phyloP scores from a whole-genome alignment of 2,888 invertebrate genomes.

The Xylota segnis region DNA sequence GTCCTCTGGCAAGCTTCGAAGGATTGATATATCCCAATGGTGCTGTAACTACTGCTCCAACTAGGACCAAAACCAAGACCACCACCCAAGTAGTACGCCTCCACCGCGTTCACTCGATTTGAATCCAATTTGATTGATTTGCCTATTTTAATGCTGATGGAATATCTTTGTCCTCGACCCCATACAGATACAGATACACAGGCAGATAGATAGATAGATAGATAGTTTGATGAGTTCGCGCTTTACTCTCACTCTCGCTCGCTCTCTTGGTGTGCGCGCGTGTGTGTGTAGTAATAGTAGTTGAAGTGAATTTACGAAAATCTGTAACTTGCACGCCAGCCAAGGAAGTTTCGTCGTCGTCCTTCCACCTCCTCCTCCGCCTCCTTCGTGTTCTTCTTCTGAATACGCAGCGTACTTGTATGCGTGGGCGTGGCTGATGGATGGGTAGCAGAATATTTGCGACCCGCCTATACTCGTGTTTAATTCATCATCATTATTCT shows the following conservation, averaged over 20 bases:
- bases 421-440: constrained; percentile 5
- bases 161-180: constrained; percentile 57
- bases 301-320: constrained; percentile 15
- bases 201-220: constrained; percentile 31
- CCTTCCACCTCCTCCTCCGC: neutral
- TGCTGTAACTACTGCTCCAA: constrained; percentile 47
- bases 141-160: constrained; percentile 67
- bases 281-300: neutral
- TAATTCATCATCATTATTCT: constrained; percentile 71
- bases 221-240: neutral
- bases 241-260: neutral
- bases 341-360: constrained; percentile 8
- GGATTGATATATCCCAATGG: constrained; percentile 74
- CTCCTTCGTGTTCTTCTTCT: no score
- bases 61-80: constrained; percentile 52
- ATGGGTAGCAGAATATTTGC: constrained; percentile 16
- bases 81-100: constrained; percentile 70
- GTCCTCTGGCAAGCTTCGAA: constrained; percentile 77
- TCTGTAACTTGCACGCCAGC: constrained; percentile 14
- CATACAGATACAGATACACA: constrained; percentile 48
- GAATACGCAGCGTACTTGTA: constrained; percentile 14
- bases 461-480: constrained; percentile 34
- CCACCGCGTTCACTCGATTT: constrained; percentile 72
- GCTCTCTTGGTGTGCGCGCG: no score
- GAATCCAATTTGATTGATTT: constrained; percentile 77